Percentiles rank a stretch among this genome's conserved stretches.
Conservation (phyloP, 2,888 invertebrate species). For the Chelonus formosanus region DNA sequence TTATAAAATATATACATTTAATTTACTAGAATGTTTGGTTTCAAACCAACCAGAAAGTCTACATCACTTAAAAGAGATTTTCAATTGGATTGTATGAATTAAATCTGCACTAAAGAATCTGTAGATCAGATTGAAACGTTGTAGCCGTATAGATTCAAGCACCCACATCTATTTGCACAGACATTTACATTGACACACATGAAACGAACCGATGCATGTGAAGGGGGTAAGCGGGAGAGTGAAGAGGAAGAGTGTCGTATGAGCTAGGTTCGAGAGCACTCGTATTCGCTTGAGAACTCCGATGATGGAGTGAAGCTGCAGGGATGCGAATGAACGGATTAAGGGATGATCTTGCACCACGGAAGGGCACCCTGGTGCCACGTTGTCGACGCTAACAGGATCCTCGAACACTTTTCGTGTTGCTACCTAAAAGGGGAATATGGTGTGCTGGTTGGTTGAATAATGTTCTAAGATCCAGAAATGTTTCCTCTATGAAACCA, state of each 20-base stretch:
- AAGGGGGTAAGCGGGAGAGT: conserved; percentile 8
- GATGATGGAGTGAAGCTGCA: conserved; percentile 44
- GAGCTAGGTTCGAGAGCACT: conserved; percentile 19
- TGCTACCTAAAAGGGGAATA: neutral
- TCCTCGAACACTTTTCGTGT: conserved; percentile 43
- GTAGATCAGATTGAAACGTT: conserved; percentile 25
- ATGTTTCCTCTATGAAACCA: conserved; percentile 4
- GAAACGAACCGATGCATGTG: conserved; percentile 25
- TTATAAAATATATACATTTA: neutral
- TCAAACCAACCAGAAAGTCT: too few relatives aligned
- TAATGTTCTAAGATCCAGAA: too few relatives aligned
- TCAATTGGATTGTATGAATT: conserved; percentile 24
- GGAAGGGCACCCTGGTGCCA: conserved; percentile 51
- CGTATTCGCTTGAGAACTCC: neutral
- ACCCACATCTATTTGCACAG: conserved; percentile 16
- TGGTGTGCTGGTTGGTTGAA: neutral
- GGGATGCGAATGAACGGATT: conserved; percentile 64
- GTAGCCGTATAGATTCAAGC: conserved; percentile 8
- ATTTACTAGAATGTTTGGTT: too few relatives aligned
- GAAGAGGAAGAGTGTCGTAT: conserved; percentile 15
- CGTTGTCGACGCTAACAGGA: conserved; percentile 59
- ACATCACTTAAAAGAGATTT: conserved; percentile 11
- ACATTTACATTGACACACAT: conserved; percentile 27
- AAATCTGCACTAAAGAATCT: conserved; percentile 26
- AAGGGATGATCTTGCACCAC: conserved; percentile 63